Evolutionary conservation across 1,140 invertebrate species (phyloP).

Genomic region (Bursaphelenchus mucronatus): DNA sequence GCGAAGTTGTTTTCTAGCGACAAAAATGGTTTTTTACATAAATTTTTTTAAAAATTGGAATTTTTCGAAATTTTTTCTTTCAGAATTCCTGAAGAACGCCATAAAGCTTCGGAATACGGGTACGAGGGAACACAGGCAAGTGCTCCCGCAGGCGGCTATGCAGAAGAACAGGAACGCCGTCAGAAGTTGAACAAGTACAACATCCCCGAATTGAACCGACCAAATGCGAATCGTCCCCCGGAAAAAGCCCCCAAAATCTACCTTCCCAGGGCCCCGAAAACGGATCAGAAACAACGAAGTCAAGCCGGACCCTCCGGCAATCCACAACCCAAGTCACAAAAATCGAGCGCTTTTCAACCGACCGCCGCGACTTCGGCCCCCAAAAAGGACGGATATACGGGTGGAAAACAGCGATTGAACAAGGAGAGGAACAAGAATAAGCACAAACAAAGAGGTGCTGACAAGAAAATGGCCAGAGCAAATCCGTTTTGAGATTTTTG

Average conservation of each 20-base stretch:
- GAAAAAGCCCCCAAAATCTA: not conserved
- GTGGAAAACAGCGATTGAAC: slow-evolving; percentile 27
- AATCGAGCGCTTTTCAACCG: slow-evolving; percentile 1
- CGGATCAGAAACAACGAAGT: not conserved
- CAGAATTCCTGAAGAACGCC: no score
- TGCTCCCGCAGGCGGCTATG: no score
- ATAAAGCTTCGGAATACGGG: no score
- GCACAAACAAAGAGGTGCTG: slow-evolving; percentile 32
- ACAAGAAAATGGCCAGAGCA: slow-evolving; percentile 13
- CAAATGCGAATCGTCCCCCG: not conserved
- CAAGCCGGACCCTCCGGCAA: not conserved
- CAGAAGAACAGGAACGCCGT: no score
- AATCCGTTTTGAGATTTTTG: no score
- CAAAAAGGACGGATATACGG: slow-evolving; percentile 25
- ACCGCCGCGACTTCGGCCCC: slow-evolving; percentile 1
- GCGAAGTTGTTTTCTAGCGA: no score
- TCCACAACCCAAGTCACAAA: not conserved
- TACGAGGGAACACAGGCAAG: no score
- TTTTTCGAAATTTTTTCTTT: no score
- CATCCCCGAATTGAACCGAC: not conserved
- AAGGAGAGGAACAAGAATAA: slow-evolving; percentile 32
- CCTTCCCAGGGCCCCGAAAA: not conserved
- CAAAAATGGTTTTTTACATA: no score
- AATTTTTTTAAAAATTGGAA: no score
- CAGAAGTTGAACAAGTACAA: not conserved